Evolutionary conservation across 1,140 invertebrate genomes (phyloP).

Genomic region (Cyclina sinensis): DNA sequence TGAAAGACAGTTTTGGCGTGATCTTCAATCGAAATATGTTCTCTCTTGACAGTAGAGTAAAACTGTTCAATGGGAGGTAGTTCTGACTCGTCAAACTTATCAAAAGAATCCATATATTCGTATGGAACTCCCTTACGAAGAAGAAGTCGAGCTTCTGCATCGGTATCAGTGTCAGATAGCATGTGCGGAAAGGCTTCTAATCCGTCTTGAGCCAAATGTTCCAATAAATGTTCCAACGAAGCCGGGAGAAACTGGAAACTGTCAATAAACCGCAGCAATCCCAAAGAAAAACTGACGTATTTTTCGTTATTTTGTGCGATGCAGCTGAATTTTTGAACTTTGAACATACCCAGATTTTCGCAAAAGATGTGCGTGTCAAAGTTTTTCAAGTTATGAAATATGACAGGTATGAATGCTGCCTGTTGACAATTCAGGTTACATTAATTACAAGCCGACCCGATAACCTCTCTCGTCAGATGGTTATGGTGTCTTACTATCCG

Average conservation of each 20-base stretch:
- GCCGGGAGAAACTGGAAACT: constrained; percentile 32
- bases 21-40: constrained; percentile 48
- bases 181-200: constrained; percentile 33
- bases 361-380: constrained; percentile 85
- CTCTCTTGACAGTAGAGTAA: constrained; percentile 25
- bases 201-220: constrained; percentile 52
- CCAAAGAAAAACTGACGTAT: constrained; percentile 64
- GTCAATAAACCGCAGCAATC: constrained; percentile 62
- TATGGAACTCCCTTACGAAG: constrained; percentile 60
- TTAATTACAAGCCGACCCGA: constrained; percentile 15
- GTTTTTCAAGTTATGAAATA: constrained; percentile 85
- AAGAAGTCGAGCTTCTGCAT: constrained; percentile 16
- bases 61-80: constrained; percentile 48
- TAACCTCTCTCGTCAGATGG: constrained; percentile 16
- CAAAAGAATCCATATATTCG: constrained; percentile 49
- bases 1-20: constrained; percentile 58
- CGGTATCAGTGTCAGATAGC: not conserved
- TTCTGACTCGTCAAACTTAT: constrained; percentile 47
- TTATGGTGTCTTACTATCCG: constrained; percentile 27
- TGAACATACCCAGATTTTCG: constrained; percentile 73
- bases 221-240: constrained; percentile 17
- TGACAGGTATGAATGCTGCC: constrained; percentile 76
- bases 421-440: constrained; percentile 52
- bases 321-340: constrained; percentile 78
- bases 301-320: constrained; percentile 85